A percentile compares a stretch with the other conserved stretches of the same genome.
phyloP scores from a whole-genome alignment of 2,113 vertebrate genomes.

The Ornithorhynchus anatinus region DNA sequence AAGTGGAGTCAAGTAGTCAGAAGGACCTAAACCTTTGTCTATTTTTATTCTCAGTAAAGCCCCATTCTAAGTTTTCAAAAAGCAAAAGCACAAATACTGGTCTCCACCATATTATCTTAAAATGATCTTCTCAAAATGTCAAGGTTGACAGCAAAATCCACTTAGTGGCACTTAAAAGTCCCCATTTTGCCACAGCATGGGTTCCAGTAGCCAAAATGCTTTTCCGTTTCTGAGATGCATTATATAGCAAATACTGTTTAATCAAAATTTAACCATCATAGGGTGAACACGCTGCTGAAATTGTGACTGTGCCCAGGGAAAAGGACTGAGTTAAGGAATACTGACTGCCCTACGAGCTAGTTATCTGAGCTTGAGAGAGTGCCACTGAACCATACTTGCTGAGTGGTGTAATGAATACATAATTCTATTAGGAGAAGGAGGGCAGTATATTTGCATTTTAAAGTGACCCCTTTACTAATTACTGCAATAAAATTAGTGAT shows the following conservation, averaged over 20 bases:
- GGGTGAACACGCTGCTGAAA: slow-evolving; percentile 24
- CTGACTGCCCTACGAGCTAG: slow-evolving; percentile 38
- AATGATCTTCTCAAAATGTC: slow-evolving; percentile 31
- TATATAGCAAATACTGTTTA: slow-evolving; percentile 28
- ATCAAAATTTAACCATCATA: slow-evolving; percentile 25
- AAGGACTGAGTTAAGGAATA: slow-evolving; percentile 27
- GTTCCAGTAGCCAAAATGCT: slow-evolving; percentile 31
- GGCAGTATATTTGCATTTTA: slow-evolving; percentile 46
- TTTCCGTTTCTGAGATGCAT: slow-evolving; percentile 40
- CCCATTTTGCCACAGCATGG: slow-evolving; percentile 33
- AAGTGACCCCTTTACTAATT: slow-evolving; percentile 42
- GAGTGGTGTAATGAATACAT: slow-evolving; percentile 45
- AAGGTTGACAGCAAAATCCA: slow-evolving; percentile 24
- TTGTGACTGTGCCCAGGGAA: slow-evolving; percentile 5
- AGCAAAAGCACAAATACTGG: slow-evolving; percentile 22
- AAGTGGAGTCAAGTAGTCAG: no score
- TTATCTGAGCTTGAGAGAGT: slow-evolving; percentile 26
- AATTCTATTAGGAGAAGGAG: slow-evolving; percentile 55
- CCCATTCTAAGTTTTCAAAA: background rate
- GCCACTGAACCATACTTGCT: slow-evolving; percentile 25
- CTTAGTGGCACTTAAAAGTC: slow-evolving; percentile 29
- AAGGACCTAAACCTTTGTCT: background rate
- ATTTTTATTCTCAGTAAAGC: slow-evolving; percentile 20
- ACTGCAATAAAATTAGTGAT: slow-evolving; percentile 34
- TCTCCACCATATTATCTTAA: slow-evolving; percentile 2